Percentiles rank a stretch among this genome's conserved stretches.
Conservation (phyloP, 2,113 vertebrate species). For the Girardinichthys multiradiatus region DNA sequence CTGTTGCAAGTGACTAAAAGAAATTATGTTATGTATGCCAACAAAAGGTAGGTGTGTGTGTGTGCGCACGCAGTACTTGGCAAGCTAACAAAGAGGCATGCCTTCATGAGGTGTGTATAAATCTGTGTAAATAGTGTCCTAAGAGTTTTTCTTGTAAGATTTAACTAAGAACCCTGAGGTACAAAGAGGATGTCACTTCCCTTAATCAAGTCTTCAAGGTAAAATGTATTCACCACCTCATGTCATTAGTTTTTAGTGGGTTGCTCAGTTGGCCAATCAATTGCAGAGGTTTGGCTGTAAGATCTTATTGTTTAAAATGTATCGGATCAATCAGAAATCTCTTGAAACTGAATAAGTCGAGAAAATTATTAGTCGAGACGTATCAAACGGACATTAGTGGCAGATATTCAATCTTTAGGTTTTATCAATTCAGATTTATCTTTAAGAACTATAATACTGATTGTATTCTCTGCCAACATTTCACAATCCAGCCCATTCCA, state of each 20-base stretch:
- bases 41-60: conserved; percentile 25
- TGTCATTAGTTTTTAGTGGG: background rate
- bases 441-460: background rate
- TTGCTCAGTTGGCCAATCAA: conserved; percentile 4
- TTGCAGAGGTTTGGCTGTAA: background rate
- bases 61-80: background rate
- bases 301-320: background rate
- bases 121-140: conserved; percentile 28
- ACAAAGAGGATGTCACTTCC: background rate
- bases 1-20: conserved; percentile 38
- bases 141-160: conserved; percentile 9
- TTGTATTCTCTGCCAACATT: too few species aligned
- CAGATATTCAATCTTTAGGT: background rate
- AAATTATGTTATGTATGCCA: conserved; percentile 19
- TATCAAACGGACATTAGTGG: background rate
- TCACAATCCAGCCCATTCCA: too few species aligned
- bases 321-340: too few species aligned
- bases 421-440: background rate
- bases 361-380: background rate
- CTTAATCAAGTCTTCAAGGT: background rate
- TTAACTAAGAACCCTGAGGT: conserved; percentile 10
- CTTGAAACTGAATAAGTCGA: background rate
- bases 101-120: conserved; percentile 37
- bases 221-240: background rate
- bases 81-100: conserved; percentile 36